Evolutionary conservation across 2,888 invertebrate species (phyloP).

Genomic region (Acronicta alni): DNA sequence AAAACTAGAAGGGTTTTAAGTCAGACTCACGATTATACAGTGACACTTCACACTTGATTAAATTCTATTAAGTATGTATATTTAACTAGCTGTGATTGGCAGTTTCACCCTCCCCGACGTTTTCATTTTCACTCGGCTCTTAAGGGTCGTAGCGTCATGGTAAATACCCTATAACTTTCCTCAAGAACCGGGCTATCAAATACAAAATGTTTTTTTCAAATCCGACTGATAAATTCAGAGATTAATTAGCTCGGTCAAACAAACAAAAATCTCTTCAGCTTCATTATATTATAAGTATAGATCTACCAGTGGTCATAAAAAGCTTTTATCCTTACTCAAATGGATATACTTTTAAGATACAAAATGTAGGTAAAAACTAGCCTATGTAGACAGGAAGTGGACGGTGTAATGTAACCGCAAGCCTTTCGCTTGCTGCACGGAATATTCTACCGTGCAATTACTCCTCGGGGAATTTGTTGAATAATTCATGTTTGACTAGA

Average conservation of each 20-base stretch:
- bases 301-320: conserved; percentile 6
- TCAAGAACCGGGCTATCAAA: too few species aligned
- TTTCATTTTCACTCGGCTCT: too few species aligned
- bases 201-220: too few species aligned
- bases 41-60: background rate
- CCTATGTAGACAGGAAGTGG: conserved; percentile 59
- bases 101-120: too few species aligned
- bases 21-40: conserved; percentile 1
- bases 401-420: conserved; percentile 54
- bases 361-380: conserved; percentile 34
- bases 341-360: conserved; percentile 1
- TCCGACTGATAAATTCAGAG: too few species aligned
- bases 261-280: too few species aligned
- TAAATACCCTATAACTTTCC: too few species aligned
- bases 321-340: background rate
- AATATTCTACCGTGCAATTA: conserved; percentile 50
- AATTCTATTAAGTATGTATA: conserved; percentile 3
- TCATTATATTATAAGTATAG: too few species aligned
- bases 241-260: too few species aligned
- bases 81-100: too few species aligned
- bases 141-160: too few species aligned
- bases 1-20: background rate
- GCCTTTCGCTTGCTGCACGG: conserved; percentile 54
- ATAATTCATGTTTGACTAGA: conserved; percentile 33
- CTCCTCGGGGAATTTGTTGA: conserved; percentile 39